Base-by-base conservation (phyloP, 2,888 invertebrate species). In the Aleiodes alternator region DNA sequence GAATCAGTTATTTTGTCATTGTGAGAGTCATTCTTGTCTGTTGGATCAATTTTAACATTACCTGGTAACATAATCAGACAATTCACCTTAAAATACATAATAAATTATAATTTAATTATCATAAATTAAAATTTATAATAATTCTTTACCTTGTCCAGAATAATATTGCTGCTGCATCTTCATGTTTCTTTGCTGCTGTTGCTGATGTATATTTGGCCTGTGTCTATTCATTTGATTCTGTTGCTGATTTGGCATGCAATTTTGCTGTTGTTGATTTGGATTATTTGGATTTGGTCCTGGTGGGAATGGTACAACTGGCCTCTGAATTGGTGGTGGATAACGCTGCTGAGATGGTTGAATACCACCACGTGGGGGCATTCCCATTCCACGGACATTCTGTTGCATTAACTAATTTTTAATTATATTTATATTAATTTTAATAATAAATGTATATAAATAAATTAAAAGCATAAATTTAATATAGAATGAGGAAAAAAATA, bases 151-250 rank as follows among this genome's bases (percentile, higher is more conserved):
- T 90, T 91, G 91, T 78, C 88, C 87, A 72, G 90, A 87, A 84
- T 92, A 92, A 87, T 92, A 92, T 88, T 91, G 91, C 80, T 91
- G 90, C 69, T 89, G 89, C 86, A 89, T 88, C 76, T 89, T 88
- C 85, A 89, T 87, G 61, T 87, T 89, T 64, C 89, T 88, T 76
- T 86, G 86, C 75, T 86, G 86, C 75, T 23, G 23, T 23, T 88
- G 82, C 78, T 86, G 81, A 81, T 85, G 77, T 16, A 76, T 57
- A 56, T 76, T 74, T 38, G 76, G 75, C 66, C 75, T 69, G 84
- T 85, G 73, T 85, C 85, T 81, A 85, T 89, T 79, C 85, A 86
- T 72, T 84, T 86, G 82, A 86, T 90, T 87, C 81, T 90, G 82
- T 84, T 82, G 74, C 87, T 87, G 83, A 85, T 90, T 85, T 86